phyloP scores from a whole-genome alignment of 2,888 invertebrate genomes.

The Cheiracanthium punctorium region DNA sequence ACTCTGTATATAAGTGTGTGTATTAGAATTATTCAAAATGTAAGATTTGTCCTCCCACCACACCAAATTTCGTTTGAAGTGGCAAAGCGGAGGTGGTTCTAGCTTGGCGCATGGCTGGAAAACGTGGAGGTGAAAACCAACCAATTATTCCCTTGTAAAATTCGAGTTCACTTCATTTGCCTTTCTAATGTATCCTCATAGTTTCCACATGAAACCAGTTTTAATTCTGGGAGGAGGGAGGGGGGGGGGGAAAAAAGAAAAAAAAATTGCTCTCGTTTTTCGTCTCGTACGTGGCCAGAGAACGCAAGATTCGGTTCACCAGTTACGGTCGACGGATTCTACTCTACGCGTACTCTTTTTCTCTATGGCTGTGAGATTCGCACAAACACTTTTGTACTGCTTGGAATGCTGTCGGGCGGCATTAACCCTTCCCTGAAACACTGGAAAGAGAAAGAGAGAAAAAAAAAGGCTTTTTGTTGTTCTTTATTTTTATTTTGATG shows the following conservation, averaged over 20 bases:
- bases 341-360: neutral
- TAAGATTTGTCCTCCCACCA: no score
- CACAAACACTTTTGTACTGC: constrained; percentile 51
- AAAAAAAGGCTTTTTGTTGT: neutral
- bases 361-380: constrained; percentile 34
- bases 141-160: neutral
- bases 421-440: constrained; percentile 48
- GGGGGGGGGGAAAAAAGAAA: neutral
- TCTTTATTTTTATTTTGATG: constrained; percentile 21
- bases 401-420: constrained; percentile 60
- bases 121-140: neutral
- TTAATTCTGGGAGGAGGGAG: neutral
- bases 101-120: no score
- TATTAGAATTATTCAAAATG: no score
- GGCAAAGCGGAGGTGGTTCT: no score
- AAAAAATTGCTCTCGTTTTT: neutral
- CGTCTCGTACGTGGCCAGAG: neutral
- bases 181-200: neutral
- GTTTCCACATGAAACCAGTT: neutral
- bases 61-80: no score
- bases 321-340: constrained; percentile 3
- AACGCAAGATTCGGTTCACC: neutral
- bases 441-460: neutral
- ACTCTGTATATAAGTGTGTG: no score
- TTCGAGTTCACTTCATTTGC: neutral